Base-by-base conservation (phyloP, 2,888 invertebrate species). In the Epiperipatus broadwayi region DNA sequence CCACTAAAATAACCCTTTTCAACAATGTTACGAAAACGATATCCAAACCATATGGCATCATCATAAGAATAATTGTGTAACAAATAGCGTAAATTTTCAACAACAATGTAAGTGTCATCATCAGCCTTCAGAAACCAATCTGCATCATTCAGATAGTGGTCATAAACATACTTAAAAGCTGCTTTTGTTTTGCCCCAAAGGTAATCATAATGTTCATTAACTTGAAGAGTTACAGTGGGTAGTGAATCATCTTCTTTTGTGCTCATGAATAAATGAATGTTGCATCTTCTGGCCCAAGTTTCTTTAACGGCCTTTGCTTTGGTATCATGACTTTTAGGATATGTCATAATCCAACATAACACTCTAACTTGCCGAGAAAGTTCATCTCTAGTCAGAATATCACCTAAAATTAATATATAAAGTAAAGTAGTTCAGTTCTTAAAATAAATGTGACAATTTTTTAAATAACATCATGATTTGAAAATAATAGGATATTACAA, bases 91-190 rank as follows among this genome's bases (percentile, higher is more conserved):
- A 97, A 65, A 60, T 97, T 97, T 61, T 97, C 95, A 27, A 97
- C 71, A 28, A 97, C 69, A 18, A 91, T 83, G 58, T 85, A 93
- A 68, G 95, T 93, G 54, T 95, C 93, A 59, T 95, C 95, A 53
- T 95, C 95, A 12, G 95, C 93, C 59, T 97, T 97, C 51, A 93
- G 65, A 58, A 97, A 93, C 89, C 89, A 93, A 59, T 93, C 93
- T 2, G 78, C 83, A 39, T 87, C 71, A 47, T 85, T 69, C 36
- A 74, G 63, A 56, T 89, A 52, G 37, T 59, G 40, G 57, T 57
- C n/a, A n/a, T n/a, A n/a, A n/a, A n/a, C n/a, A n/a, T n/a, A n/a
- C n/a, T n/a, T n/a, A 56, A 85, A 89, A 0, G 89, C 89, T 49
- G 75, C 80, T 60, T 89, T 91, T 0, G 95, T 95, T 65, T 97